Conservation (phyloP, 2,797 vertebrate species). For the Urosaurus nigricauda region DNA sequence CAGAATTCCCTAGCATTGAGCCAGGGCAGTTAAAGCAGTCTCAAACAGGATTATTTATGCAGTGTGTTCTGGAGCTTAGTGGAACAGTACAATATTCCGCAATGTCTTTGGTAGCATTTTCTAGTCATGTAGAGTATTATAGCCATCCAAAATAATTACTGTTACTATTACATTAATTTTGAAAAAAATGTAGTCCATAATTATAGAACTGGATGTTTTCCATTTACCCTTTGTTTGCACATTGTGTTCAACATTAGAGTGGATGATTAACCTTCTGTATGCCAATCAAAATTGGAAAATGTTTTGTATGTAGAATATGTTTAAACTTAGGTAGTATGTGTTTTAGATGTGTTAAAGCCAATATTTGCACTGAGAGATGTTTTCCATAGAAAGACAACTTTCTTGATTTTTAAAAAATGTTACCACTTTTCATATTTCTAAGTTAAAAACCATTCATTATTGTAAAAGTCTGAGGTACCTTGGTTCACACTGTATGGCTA, state of each 20-base stretch:
- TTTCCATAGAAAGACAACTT: constrained; percentile 40
- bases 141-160: neutral
- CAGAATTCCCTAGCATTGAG: too few species aligned
- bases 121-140: neutral
- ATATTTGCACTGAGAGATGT: constrained; percentile 51
- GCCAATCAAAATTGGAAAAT: neutral
- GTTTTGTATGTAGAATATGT: constrained; percentile 23
- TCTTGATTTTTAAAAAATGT: constrained; percentile 38
- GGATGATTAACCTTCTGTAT: neutral
- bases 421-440: constrained; percentile 31
- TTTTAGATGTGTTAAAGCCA: neutral
- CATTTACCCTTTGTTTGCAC: neutral
- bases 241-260: neutral
- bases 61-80: too few species aligned
- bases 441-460: too few species aligned
- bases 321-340: constrained; percentile 1
- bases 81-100: neutral
- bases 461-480: constrained; percentile 54
- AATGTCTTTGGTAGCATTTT: constrained; percentile 2
- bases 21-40: too few species aligned
- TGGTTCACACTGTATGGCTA: constrained; percentile 44
- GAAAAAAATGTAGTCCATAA: neutral
- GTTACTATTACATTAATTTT: neutral
- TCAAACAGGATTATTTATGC: too few species aligned
- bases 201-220: neutral